Conservation (phyloP, 2,797 vertebrate genomes). For the Allobates femoralis region DNA sequence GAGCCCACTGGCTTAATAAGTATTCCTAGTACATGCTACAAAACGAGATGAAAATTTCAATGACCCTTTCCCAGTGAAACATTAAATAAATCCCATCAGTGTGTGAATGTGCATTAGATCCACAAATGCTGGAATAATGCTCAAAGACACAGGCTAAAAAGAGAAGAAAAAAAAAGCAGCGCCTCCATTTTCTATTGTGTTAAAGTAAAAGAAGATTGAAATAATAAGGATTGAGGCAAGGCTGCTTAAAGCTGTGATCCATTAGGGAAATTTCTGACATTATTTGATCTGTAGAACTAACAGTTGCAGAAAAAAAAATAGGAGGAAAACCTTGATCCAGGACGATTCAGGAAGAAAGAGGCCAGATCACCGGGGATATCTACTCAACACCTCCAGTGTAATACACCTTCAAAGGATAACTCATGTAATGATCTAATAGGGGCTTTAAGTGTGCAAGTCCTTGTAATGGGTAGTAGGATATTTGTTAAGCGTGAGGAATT, state of each 20-base stretch:
- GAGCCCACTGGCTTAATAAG: slow-evolving; percentile 52
- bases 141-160: slow-evolving; percentile 26
- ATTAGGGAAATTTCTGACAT: slow-evolving; percentile 39
- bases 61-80: slow-evolving; percentile 50
- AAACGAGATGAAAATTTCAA: slow-evolving; percentile 56
- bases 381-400: slow-evolving; percentile 20
- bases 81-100: slow-evolving; percentile 59
- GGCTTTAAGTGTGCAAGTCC: slow-evolving; percentile 23
- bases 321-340: slow-evolving; percentile 28
- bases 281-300: slow-evolving; percentile 43
- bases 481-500: neutral
- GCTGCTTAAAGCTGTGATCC: slow-evolving; percentile 34
- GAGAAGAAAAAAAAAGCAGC: slow-evolving; percentile 10
- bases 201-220: slow-evolving; percentile 37
- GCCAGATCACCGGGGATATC: slow-evolving; percentile 4
- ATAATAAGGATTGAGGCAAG: slow-evolving; percentile 32
- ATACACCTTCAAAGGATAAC: slow-evolving; percentile 27
- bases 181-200: slow-evolving; percentile 19
- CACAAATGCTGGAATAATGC: slow-evolving; percentile 9
- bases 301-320: slow-evolving; percentile 39
- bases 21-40: slow-evolving; percentile 46
- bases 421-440: slow-evolving; percentile 43
- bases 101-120: slow-evolving; percentile 44
- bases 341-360: slow-evolving; percentile 26
- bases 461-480: neutral